Evolutionary conservation across 2,113 vertebrate genomes (phyloP), one percentile per base, ranked within the genome.

Genomic region (Geothlypis trichas): DNA sequence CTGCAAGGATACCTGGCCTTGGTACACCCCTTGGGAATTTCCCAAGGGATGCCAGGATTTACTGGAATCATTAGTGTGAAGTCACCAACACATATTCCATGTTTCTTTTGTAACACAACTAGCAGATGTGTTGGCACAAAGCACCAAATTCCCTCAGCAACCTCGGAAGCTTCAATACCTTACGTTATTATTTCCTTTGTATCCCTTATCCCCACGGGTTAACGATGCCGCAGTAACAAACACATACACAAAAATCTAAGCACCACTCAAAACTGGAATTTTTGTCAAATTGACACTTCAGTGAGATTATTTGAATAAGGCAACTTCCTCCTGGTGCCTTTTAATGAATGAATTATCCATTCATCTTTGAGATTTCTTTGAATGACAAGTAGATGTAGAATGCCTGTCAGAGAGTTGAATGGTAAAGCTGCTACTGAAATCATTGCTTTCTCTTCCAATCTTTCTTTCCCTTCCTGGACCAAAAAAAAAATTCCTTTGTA

Each of bases 71-170:
- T 37, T 54, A 11, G 4, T 41, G 41, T 77, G 17, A 75, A 63
- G 27, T 74, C 31, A 87, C 10, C 23, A 35, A 52, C 18, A 82
- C 0, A 0, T 55, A 78, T 15, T 75, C 14, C 28, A 58, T 47
- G 20, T 52, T 69, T 47, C 30, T 65, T 75, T 52, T 46, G 20
- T 35, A 85, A 93, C 41, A 41, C 26, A 57, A 22, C 15, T 13
- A 42, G 31, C 2, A 11, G 49, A 79, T 0, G 1, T 26, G 13
- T 33, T 0, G 0, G 28, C 67, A 69, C 41, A 71, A 86, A 90
- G 26, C 63, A 83, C n/a, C 42, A 23, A 74, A 68, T 9, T 76
- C 18, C 23, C 35, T n/a, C 72, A 84, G 39, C 28, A 69, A 6
- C 7, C 27, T 46, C 1, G 0, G 1, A 89, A 79, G 12, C 26